Conservation (phyloP, 2,888 invertebrate species). For the Parnassius mnemosyne region DNA sequence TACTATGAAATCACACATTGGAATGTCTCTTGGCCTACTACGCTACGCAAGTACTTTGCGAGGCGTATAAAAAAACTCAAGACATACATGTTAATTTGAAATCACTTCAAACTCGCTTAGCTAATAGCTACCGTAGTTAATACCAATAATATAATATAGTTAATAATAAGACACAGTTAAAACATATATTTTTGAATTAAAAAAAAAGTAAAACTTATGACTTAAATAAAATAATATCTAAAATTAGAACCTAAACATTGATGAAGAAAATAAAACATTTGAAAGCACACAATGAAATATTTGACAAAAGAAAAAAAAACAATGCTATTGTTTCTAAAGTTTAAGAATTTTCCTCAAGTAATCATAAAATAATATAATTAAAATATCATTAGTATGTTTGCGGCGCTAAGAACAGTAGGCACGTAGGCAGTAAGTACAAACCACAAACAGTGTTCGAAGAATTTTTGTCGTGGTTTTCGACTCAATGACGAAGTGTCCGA, state of each 20-base stretch:
- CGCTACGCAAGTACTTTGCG: constrained; percentile 39
- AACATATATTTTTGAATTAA: too few relatives aligned
- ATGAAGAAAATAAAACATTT: too few relatives aligned
- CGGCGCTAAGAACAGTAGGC: constrained; percentile 11
- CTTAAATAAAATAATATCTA: too few relatives aligned
- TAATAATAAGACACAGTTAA: too few relatives aligned
- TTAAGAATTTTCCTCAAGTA: neutral
- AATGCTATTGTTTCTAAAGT: too few relatives aligned
- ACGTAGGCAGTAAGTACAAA: constrained; percentile 13
- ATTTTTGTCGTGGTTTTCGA: constrained; percentile 17
- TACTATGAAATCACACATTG: constrained; percentile 46
- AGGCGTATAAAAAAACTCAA: constrained; percentile 22
- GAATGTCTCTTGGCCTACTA: constrained; percentile 53
- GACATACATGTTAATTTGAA: neutral
- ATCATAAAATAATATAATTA: constrained; percentile 4
- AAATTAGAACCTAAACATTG: too few relatives aligned
- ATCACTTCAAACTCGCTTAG: neutral
- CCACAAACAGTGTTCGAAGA: constrained; percentile 21
- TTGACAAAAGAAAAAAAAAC: too few relatives aligned
- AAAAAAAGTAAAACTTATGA: too few relatives aligned
- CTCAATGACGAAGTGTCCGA: constrained; percentile 21
- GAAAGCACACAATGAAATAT: too few relatives aligned
- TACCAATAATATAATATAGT: too few relatives aligned
- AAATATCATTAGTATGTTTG: constrained; percentile 10
- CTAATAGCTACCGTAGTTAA: too few relatives aligned